Base-by-base conservation (phyloP, 2,797 vertebrate species). In the Danio albolineatus region DNA sequence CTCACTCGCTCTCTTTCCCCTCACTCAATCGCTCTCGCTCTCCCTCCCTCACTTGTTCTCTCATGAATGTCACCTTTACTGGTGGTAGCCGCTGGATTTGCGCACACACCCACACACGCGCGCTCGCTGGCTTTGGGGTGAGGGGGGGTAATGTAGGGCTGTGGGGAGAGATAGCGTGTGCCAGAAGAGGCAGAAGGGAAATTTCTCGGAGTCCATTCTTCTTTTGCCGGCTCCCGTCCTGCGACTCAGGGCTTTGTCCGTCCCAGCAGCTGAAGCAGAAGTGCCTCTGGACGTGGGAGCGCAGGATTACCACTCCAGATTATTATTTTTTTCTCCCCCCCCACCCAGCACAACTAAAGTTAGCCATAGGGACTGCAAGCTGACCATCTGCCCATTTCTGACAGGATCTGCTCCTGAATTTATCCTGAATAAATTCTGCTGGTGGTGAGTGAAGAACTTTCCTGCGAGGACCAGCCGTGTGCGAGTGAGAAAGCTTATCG, bases 51-150 rank as follows among this genome's bases (percentile, higher is more conserved):
- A 81, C 87, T 83, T 88, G 83, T 88, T 88, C 87, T 87, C 89
- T 91, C 90, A 92, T 93, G 94, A 94, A 95, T 94, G 93, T 94
- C 93, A 94, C 93, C 93, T 93, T 93, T 94, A 91, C 91, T 91
- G 92, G 92, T 91, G 92, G 92, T 89, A 89, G 91, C 90, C 90
- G 90, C 90, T 92, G 92, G 90, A 92, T 92, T 92, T 86, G 69
- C 78, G 62, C 76, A 73, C 82, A 82, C 82, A 79, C 66, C 77
- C 81, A 73, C 74, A 73, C 81, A 86, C 86, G 90, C 85, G 86
- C 90, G 85, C 90, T 90, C 84, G 84, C 89, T 91, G 91, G 91
- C 91, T 93, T 91, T 91, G 89, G 90, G 90, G 90, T 87, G 86
- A 87, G 90, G 79, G 78, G 71, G 82, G 76, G 65, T 53, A 59